Evolutionary conservation across 2,888 invertebrate genomes (phyloP), one percentile per base, ranked within the genome.

Genomic region (Leptinotarsa juncta): DNA sequence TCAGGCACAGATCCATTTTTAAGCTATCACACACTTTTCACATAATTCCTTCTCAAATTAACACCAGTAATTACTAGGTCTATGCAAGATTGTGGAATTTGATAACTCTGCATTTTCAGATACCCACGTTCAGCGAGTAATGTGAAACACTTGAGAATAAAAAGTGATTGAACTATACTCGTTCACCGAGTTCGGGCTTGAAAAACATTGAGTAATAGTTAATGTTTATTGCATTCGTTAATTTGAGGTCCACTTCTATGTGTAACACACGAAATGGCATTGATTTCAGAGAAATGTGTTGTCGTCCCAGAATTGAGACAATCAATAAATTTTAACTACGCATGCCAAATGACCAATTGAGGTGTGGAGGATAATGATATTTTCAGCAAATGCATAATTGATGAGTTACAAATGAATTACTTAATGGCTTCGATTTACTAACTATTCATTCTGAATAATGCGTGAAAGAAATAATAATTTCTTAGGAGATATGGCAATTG

Each of bases 1-100:
- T 65, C 69, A 68, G 73, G 69, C 75, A 62, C 42, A 16, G 23
- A 23, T 69, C 69, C 69, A 69, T 69, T 18, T 26, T 32, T 3
- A 62, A 18, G 4, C 4, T 16, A 16, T 62, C 62, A 62, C 62
- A 16, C 26, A 42, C 62, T 62, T 42, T 3, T 62, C 26, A 62
- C 42, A 32, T 62, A 16, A 62, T 42, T 42, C 5, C 60, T 60
- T 26, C 32, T 4, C 32, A 32, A 62, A 62, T 16, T n/a, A 26
- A 15, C 62, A 15, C 15, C 14, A 62, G 2, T 15, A 15, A 18
- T 32, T 32, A 62, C n/a, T 10, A 62, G 16, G 7, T 16, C 26
- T n/a, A n/a, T 16, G 16, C 16, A 62, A 15, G 15, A 32, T 62
- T 42, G 42, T 62, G 16, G 12, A 62, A 42, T 62, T 16, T 62